Conservation (phyloP, 2,113 vertebrate genomes). For the Thalassoma bifasciatum region DNA sequence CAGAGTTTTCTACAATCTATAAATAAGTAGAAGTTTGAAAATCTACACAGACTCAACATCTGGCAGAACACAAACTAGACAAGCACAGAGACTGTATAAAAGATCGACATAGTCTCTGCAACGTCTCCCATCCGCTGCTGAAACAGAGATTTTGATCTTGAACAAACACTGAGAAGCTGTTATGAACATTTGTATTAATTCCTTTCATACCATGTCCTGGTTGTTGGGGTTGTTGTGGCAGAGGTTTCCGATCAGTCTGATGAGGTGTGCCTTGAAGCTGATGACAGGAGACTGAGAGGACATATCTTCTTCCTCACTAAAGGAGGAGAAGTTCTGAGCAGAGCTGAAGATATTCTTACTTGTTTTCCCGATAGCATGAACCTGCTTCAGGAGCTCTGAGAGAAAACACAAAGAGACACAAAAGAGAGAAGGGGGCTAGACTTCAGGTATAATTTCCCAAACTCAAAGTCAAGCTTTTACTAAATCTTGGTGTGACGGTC, state of each 20-base stretch:
- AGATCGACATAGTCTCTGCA: no score
- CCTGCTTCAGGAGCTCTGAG: constrained; percentile 88
- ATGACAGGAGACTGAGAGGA: constrained; percentile 83
- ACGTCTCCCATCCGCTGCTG: no score
- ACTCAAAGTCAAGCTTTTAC: not conserved
- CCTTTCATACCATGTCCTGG: constrained; percentile 89
- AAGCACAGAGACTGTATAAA: no score
- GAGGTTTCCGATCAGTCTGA: constrained; percentile 94
- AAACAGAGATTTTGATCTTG: no score
- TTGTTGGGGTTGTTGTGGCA: constrained; percentile 89
- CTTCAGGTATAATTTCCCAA: no score
- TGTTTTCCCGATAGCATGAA: constrained; percentile 87
- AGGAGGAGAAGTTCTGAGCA: constrained; percentile 78
- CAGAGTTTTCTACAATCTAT: no score
- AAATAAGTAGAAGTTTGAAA: no score
- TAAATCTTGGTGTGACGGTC: not conserved
- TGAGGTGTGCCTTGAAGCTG: constrained; percentile 93
- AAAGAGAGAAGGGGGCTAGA: not conserved
- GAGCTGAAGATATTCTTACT: constrained; percentile 87
- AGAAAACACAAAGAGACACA: constrained; percentile 7
- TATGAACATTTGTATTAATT: not conserved
- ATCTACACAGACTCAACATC: not conserved
- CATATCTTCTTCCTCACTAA: constrained; percentile 57
- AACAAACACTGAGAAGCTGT: not conserved
- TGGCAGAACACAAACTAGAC: not conserved